Percentiles rank a stretch among this genome's conserved stretches.
phyloP scores from a whole-genome alignment of 2,888 invertebrate genomes.

The Pristionchus entomophagus region DNA sequence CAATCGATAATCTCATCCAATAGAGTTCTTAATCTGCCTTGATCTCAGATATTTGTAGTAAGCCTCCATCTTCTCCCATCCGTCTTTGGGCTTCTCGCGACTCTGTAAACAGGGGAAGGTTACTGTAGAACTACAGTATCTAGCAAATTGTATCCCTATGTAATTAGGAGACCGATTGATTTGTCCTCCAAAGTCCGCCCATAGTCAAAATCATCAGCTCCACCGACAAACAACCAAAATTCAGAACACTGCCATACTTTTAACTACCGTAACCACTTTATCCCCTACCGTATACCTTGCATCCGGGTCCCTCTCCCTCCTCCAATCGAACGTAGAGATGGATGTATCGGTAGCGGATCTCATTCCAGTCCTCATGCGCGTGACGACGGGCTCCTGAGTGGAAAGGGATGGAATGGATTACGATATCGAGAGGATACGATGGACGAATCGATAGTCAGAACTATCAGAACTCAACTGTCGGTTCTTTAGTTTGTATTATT shows the following conservation, averaged over 20 bases:
- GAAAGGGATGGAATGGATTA: neutral
- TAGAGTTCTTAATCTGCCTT: conserved; percentile 68
- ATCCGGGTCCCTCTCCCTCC: conserved; percentile 59
- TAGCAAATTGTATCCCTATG: too few species aligned
- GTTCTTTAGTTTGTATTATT: neutral
- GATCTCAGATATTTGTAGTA: conserved; percentile 72
- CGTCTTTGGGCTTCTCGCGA: conserved; percentile 54
- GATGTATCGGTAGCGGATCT: conserved; percentile 72
- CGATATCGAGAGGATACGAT: neutral
- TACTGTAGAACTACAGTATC: conserved; percentile 4
- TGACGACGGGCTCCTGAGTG: conserved; percentile 66
- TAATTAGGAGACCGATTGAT: too few species aligned
- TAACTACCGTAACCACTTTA: too few species aligned
- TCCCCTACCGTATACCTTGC: conserved; percentile 11
- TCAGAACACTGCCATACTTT: too few species aligned
- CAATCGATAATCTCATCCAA: conserved; percentile 53
- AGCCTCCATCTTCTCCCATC: conserved; percentile 72
- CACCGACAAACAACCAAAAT: too few species aligned
- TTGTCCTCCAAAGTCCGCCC: too few species aligned
- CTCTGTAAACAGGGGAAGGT: neutral
- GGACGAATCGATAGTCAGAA: neutral
- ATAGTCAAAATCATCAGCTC: too few species aligned
- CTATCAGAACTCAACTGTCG: too few species aligned
- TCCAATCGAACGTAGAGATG: conserved; percentile 73
- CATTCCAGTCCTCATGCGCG: conserved; percentile 72